These are phyloP conservation scores for Excalfactoria chinensis DNA, from an alignment of 2,113 vertebrate species.

Conservation along the genomic window DNA sequence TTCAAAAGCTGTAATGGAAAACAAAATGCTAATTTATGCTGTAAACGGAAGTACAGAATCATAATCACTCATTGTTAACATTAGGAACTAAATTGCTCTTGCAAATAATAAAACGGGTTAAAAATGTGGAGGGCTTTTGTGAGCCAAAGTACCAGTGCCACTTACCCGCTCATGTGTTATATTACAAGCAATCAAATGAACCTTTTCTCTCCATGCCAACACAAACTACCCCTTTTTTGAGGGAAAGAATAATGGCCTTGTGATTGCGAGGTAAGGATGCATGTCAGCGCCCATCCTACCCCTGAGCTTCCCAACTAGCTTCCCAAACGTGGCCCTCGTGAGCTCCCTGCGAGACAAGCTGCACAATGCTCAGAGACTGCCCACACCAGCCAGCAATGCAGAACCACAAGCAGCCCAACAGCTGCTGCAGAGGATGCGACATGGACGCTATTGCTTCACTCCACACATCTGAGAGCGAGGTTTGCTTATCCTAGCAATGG, in stretches of 20 bases:
- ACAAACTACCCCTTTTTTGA: constrained; percentile 28
- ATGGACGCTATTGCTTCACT: rapidly evolving
- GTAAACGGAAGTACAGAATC: constrained; percentile 83
- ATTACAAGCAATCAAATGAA: constrained; percentile 30
- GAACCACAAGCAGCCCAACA: neutral
- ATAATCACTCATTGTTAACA: constrained; percentile 86
- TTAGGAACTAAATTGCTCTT: constrained; percentile 78
- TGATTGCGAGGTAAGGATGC: neutral
- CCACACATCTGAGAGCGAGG: rapidly evolving
- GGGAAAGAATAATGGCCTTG: constrained; percentile 12
- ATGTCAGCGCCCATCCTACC: neutral
- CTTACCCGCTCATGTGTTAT: neutral
- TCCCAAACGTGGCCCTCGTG: rapidly evolving
- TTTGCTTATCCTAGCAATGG: neutral
- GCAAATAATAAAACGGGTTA: constrained; percentile 81
- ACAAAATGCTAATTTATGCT: constrained; percentile 87
- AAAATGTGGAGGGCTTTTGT: constrained; percentile 56
- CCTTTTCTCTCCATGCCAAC: constrained; percentile 34
- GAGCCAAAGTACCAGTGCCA: constrained; percentile 23
- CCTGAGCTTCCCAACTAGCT: neutral
- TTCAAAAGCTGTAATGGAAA: constrained; percentile 85
- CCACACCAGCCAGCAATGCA: rapidly evolving
- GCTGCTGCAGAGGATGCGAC: rapidly evolving
- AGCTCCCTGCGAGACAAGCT: neutral
- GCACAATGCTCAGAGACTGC: neutral